These are phyloP conservation scores for Calliopum simillimum DNA, from an alignment of 2,888 invertebrate genomes.

Conservation along the genomic window DNA sequence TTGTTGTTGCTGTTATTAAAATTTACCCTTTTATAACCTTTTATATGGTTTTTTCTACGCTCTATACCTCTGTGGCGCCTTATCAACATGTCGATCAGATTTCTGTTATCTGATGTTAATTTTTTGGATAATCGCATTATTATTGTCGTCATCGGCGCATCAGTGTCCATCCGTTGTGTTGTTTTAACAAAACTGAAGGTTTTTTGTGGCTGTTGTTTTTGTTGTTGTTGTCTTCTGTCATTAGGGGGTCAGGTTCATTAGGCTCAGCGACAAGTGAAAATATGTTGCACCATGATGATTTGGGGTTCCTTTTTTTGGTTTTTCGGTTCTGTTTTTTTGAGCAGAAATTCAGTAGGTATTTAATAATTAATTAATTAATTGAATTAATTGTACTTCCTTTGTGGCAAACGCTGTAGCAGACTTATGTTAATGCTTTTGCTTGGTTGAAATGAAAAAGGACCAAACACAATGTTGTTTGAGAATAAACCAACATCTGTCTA, in stretches of 20 bases:
- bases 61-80: slow-evolving; percentile 43
- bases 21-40: slow-evolving; percentile 3
- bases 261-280: no score
- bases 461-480: no score
- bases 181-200: background rate
- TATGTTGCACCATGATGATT: no score
- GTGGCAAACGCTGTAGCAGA: no score
- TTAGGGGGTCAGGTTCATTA: background rate
- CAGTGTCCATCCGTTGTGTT: background rate
- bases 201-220: slow-evolving; percentile 1
- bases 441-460: no score
- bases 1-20: background rate
- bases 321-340: no score
- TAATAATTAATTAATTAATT: no score
- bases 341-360: no score
- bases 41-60: background rate
- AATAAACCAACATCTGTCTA: no score
- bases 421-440: no score
- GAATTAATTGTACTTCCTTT: no score
- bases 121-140: slow-evolving; percentile 62
- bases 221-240: background rate
- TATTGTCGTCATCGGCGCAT: slow-evolving; percentile 44
- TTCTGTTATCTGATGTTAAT: slow-evolving; percentile 61
- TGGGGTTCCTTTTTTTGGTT: no score
- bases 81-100: slow-evolving; percentile 60